Evolutionary conservation across 1,140 invertebrate species (phyloP).

Genomic region (Gryllus bimaculatus): DNA sequence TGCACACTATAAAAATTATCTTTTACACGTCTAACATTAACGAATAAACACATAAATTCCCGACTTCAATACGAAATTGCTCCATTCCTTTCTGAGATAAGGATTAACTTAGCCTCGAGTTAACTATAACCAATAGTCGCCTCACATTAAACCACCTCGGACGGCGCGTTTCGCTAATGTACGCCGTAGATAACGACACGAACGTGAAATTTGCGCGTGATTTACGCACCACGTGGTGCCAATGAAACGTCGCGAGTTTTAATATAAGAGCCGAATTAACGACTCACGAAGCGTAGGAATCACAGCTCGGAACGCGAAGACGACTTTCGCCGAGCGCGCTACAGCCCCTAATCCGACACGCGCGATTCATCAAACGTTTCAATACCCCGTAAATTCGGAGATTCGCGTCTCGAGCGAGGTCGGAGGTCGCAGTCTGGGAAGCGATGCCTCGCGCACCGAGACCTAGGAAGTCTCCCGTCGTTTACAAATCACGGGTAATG

Average conservation of each 20-base stretch:
- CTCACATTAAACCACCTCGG: not conserved
- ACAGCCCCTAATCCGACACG: not conserved
- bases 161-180: not conserved
- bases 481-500: not conserved
- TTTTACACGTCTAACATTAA: not conserved
- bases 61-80: not conserved
- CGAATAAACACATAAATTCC: not conserved
- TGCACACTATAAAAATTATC: not conserved
- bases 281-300: not conserved
- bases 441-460: not conserved
- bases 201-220: not conserved
- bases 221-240: not conserved
- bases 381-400: not conserved
- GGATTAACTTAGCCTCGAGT: too few species aligned
- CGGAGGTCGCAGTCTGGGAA: not conserved
- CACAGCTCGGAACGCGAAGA: not conserved
- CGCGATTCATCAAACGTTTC: not conserved
- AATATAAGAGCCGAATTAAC: not conserved
- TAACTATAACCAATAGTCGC: too few species aligned
- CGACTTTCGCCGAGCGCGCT: not conserved
- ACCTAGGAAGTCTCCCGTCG: not conserved
- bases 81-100: too few species aligned
- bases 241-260: not conserved
- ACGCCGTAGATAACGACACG: not conserved
- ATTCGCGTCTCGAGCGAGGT: not conserved